Evolutionary conservation across 2,888 invertebrate genomes (phyloP).

Genomic region (Drosophila kokeensis): DNA sequence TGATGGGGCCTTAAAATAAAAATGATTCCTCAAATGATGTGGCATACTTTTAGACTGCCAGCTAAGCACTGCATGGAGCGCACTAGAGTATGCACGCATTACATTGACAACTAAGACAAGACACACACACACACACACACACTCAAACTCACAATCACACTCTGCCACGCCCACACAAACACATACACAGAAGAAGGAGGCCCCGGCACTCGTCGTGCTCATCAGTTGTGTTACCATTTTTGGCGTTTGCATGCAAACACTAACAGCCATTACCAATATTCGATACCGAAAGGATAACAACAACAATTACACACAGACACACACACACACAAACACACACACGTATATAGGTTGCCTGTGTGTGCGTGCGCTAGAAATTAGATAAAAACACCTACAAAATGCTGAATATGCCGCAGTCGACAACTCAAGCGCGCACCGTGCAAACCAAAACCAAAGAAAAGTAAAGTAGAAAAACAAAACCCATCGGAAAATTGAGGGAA

Average conservation of each 20-base stretch:
- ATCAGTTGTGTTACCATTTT: constrained; percentile 60
- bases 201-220: constrained; percentile 34
- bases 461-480: constrained; percentile 17
- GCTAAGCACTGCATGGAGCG: constrained; percentile 25
- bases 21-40: constrained; percentile 23
- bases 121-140: constrained; percentile 1
- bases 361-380: constrained; percentile 76
- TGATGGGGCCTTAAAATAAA: constrained; percentile 23
- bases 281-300: constrained; percentile 69
- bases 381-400: constrained; percentile 82
- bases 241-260: constrained; percentile 77
- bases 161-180: constrained; percentile 28
- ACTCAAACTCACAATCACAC: neutral
- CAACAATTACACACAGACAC: constrained; percentile 43
- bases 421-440: constrained; percentile 76
- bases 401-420: constrained; percentile 81
- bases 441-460: constrained; percentile 52
- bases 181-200: constrained; percentile 1
- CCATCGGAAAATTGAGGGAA: constrained; percentile 15
- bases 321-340: constrained; percentile 30
- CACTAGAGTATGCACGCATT: constrained; percentile 45
- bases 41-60: constrained; percentile 49
- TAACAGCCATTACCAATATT: constrained; percentile 77
- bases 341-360: constrained; percentile 21
- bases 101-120: constrained; percentile 15